Evolutionary conservation across 2,888 invertebrate species (phyloP).

Genomic region (Oligia fasciuncula): DNA sequence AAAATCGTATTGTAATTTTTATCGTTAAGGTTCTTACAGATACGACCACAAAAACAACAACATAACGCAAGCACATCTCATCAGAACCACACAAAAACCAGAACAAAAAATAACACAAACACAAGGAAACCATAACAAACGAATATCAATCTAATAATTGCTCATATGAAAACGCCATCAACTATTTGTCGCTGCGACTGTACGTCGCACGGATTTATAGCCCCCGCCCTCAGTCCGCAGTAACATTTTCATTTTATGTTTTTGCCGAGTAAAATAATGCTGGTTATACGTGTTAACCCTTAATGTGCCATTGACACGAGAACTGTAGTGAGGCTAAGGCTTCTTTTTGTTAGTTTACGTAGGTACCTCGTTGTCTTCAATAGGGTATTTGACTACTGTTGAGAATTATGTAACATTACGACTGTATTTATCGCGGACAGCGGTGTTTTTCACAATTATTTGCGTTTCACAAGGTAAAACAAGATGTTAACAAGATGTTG

Average conservation of each 20-base stretch:
- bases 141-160: slow-evolving; percentile 59
- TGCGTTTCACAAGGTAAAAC: too few relatives aligned
- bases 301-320: slow-evolving; percentile 85
- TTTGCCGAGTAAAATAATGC: slow-evolving; percentile 79
- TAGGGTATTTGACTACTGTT: slow-evolving; percentile 14
- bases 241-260: slow-evolving; percentile 84
- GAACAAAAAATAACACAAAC: slow-evolving; percentile 6
- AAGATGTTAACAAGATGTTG: too few relatives aligned
- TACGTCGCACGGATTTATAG: slow-evolving; percentile 74
- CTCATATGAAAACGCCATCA: slow-evolving; percentile 52
- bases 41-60: background rate
- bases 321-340: slow-evolving; percentile 32
- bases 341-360: slow-evolving; percentile 56
- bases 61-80: background rate
- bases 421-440: background rate
- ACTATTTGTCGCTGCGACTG: slow-evolving; percentile 63
- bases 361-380: slow-evolving; percentile 51
- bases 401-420: background rate
- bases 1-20: background rate
- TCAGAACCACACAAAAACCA: slow-evolving; percentile 4
- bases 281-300: slow-evolving; percentile 79
- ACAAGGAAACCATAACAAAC: slow-evolving; percentile 36
- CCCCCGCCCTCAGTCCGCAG: slow-evolving; percentile 75
- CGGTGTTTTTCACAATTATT: background rate
- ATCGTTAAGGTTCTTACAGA: background rate